A percentile compares a stretch with the other conserved stretches of the same genome.
Conservation (phyloP, 2,888 invertebrate species). For the Mongoloraphidia duomilia region DNA sequence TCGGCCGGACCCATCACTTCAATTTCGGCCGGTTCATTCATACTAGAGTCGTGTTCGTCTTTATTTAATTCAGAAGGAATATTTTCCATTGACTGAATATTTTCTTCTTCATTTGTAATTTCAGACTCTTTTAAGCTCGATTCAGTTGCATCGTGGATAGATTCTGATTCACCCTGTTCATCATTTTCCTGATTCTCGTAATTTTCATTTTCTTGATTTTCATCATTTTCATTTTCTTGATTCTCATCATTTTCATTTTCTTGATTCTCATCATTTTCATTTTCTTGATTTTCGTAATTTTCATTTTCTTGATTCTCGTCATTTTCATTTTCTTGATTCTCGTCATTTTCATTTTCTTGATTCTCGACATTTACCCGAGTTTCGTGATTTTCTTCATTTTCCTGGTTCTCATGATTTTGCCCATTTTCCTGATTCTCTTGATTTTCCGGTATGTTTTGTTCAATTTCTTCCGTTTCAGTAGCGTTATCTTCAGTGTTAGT, state of each 20-base stretch:
- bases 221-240: slow-evolving; percentile 1
- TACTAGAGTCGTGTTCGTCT: too few species aligned
- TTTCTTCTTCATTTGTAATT: too few species aligned
- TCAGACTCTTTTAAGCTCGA: background rate
- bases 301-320: background rate
- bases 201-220: slow-evolving; percentile 1
- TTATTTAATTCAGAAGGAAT: too few species aligned
- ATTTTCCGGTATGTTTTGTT: background rate
- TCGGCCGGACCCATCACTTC: too few species aligned
- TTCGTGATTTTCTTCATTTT: background rate
- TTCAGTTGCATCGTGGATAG: slow-evolving; percentile 7
- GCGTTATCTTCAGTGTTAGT: background rate
- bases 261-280: background rate
- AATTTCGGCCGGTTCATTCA: too few species aligned
- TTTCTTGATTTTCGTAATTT: slow-evolving; percentile 2
- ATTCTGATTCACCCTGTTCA: background rate
- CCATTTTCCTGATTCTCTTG: background rate
- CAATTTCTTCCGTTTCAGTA: slow-evolving; percentile 6
- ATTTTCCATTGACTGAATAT: too few species aligned
- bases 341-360: background rate
- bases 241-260: background rate
- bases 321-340: too few species aligned
- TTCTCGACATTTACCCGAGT: background rate
- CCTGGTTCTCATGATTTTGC: slow-evolving; percentile 1
- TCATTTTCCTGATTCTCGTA: background rate